Percentiles rank a stretch among this genome's conserved stretches.
Evolutionary conservation across 1,140 invertebrate species (phyloP).

Genomic region (Bombus sibiricus): DNA sequence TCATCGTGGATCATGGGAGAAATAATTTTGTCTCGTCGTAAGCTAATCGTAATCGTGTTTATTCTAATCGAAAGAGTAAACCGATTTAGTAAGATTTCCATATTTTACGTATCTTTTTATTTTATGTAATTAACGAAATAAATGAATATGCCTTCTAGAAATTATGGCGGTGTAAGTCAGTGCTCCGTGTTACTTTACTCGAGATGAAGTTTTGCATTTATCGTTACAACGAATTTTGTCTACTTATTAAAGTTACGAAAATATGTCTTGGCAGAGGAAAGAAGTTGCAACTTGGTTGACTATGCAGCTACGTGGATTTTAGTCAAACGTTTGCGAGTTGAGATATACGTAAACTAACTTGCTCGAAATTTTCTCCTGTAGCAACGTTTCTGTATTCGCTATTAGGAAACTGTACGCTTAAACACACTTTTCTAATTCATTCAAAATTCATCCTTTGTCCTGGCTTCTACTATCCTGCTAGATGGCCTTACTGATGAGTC

Average conservation of each 20-base stretch:
- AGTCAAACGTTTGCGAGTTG: not conserved
- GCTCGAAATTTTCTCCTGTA: too few species aligned
- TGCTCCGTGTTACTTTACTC: too few species aligned
- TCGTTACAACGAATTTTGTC: not conserved
- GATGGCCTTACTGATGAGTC: not conserved
- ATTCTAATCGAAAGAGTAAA: too few species aligned
- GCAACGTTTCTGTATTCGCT: not conserved
- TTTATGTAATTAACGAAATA: too few species aligned
- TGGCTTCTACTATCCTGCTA: not conserved
- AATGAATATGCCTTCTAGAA: too few species aligned
- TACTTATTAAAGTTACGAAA: not conserved
- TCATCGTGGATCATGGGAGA: not conserved
- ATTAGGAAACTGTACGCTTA: not conserved
- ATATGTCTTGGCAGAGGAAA: not conserved
- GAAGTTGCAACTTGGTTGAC: not conserved
- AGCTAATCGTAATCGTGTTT: too few species aligned
- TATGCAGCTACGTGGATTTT: not conserved
- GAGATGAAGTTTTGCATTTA: too few species aligned
- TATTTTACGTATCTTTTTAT: too few species aligned
- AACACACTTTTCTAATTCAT: not conserved
- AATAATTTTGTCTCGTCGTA: not conserved
- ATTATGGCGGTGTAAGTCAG: too few species aligned
- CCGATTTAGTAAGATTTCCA: too few species aligned
- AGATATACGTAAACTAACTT: too few species aligned
- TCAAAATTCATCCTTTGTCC: not conserved